These are phyloP conservation scores for Adelognathus sp. DNA, from an alignment of 2,888 invertebrate species.

Conservation along the genomic window DNA sequence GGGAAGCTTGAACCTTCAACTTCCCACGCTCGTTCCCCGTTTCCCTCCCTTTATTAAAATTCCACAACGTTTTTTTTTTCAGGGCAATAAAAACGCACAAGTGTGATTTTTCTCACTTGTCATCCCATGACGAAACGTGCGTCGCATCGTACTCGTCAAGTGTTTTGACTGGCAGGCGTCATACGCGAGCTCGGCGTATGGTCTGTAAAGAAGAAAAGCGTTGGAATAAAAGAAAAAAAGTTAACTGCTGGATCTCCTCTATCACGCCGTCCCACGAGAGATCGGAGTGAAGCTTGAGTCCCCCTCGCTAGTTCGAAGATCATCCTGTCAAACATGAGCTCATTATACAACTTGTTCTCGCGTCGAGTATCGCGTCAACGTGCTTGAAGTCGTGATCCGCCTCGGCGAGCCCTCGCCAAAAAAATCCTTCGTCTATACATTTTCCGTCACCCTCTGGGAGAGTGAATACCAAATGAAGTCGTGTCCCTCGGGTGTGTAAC, in stretches of 20 bases:
- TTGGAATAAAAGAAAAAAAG: slow-evolving; percentile 5
- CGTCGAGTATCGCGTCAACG: neutral
- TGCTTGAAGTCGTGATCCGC: neutral
- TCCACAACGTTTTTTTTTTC: slow-evolving; percentile 7
- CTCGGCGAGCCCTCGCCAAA: neutral
- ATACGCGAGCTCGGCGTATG: neutral
- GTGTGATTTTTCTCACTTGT: slow-evolving; percentile 1
- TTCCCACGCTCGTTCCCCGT: slow-evolving; percentile 33
- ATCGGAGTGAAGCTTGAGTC: neutral
- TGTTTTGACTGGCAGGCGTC: slow-evolving; percentile 43
- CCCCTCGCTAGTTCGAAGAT: slow-evolving; percentile 21
- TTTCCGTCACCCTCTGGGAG: neutral
- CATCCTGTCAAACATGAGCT: slow-evolving; percentile 47
- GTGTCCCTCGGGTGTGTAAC: neutral
- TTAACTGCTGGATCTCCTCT: slow-evolving; percentile 15
- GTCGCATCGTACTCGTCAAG: neutral
- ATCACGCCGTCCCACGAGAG: slow-evolving; percentile 24
- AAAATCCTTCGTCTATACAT: neutral
- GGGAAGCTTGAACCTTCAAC: neutral
- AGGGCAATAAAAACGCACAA: neutral
- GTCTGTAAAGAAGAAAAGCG: slow-evolving; percentile 4
- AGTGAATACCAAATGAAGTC: neutral
- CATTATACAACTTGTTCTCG: slow-evolving; percentile 8
- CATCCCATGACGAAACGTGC: slow-evolving; percentile 33
- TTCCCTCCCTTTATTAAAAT: neutral